These are phyloP conservation scores for Arizona elegans DNA, from an alignment of 2,113 vertebrate genomes.

Conservation along the genomic window DNA sequence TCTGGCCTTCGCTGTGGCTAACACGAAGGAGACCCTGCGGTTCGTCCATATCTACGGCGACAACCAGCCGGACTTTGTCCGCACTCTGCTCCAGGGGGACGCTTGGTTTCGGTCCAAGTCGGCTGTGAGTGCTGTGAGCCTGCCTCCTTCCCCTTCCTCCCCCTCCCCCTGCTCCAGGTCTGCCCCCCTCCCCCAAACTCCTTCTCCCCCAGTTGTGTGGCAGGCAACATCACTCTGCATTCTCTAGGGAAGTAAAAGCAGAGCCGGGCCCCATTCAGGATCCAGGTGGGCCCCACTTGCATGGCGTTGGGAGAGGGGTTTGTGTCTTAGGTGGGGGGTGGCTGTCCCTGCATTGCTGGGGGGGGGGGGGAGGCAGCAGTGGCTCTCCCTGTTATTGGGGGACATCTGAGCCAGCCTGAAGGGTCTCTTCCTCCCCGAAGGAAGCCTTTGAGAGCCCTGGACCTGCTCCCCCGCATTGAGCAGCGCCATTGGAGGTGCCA, in stretches of 20 bases:
- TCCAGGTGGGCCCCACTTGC: accelerated
- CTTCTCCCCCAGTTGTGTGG: not conserved
- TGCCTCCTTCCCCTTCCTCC: too few relatives aligned
- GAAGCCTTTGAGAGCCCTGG: not conserved
- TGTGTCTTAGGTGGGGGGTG: too few relatives aligned
- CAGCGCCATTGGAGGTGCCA: not conserved
- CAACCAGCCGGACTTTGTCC: slow-evolving; percentile 83
- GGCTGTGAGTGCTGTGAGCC: slow-evolving; percentile 55
- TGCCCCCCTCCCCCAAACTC: too few relatives aligned
- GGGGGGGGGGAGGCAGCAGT: not conserved
- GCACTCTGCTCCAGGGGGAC: slow-evolving; percentile 72
- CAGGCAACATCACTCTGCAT: not conserved
- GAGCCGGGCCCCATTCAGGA: too few relatives aligned
- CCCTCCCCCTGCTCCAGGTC: not conserved
- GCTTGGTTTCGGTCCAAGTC: slow-evolving; percentile 67
- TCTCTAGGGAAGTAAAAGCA: too few relatives aligned
- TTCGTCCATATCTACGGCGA: slow-evolving; percentile 84
- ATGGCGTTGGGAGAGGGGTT: not conserved
- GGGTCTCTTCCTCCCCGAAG: not conserved
- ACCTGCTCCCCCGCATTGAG: too few relatives aligned
- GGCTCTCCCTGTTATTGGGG: too few relatives aligned
- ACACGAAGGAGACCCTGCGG: slow-evolving; percentile 82
- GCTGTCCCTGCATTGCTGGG: not conserved
- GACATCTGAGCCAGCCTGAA: not conserved
- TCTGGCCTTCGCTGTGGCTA: slow-evolving; percentile 84